phyloP scores from a whole-genome alignment of 2,888 invertebrate genomes.

The Choristoneura rosaceana region DNA sequence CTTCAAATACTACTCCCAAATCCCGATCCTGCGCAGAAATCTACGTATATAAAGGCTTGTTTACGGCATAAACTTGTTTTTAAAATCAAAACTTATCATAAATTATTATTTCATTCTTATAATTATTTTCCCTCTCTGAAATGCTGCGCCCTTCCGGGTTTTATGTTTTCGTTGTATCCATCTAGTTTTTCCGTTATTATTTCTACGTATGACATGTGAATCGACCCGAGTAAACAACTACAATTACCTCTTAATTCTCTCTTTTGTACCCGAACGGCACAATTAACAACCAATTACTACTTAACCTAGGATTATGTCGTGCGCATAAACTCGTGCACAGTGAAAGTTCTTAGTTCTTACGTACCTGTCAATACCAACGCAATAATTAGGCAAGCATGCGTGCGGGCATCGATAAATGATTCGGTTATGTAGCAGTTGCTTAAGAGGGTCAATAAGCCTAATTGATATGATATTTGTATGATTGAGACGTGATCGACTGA shows the following conservation, averaged over 20 bases:
- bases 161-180: too few relatives aligned
- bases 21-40: neutral
- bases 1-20: too few relatives aligned
- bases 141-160: too few relatives aligned
- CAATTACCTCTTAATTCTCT: neutral
- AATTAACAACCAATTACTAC: neutral
- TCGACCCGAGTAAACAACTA: too few relatives aligned
- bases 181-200: too few relatives aligned
- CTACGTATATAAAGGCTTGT: too few relatives aligned
- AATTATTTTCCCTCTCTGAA: too few relatives aligned
- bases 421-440: conserved; percentile 48
- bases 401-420: conserved; percentile 59
- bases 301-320: conserved; percentile 26
- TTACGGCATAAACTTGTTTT: too few relatives aligned
- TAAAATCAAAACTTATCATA: too few relatives aligned
- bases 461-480: conserved; percentile 25
- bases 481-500: conserved; percentile 22
- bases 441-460: conserved; percentile 9
- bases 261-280: neutral
- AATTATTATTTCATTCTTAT: too few relatives aligned
- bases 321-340: conserved; percentile 47
- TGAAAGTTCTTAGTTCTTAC: conserved; percentile 59
- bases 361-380: conserved; percentile 43
- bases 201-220: too few relatives aligned
- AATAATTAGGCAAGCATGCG: conserved; percentile 52